Evolutionary conservation across 2,797 vertebrate species (phyloP), one percentile per base, ranked within the genome.

Genomic region (Poeciliopsis presidionis): DNA sequence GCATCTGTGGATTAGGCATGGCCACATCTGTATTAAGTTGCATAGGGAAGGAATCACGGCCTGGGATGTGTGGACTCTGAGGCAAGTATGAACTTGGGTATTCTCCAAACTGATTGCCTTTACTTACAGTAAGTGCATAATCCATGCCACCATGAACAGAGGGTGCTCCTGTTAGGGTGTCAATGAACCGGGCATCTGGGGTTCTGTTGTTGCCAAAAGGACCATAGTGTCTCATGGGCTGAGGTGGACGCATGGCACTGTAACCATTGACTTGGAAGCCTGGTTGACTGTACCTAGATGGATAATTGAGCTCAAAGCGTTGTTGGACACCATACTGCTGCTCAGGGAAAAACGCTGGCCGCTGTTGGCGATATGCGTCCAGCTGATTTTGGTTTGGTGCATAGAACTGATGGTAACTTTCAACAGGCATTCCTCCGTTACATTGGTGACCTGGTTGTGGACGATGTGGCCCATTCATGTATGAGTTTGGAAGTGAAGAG

Each of bases 361-460:
- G 96, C 88, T 97, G 97, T 88, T 97, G 97, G 83, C 91, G 94
- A 79, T 97, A 98, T 39, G 97, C 92, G 80, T 97, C 97, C 88
- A 97, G 72, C 80, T 97, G 95, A 91, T 97, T 98, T 94, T 96
- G 91, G 88, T 96, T 97, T 72, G 97, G 89, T 81, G 96, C 88
- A 83, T 96, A 98, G 86, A 96, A 96, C 75, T 95, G 90, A 86
- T 97, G 90, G 84, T 95, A 97, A 88, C 90, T 97, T 80, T 99
- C 97, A 87, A 96, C 82, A 2, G 97, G 86, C 88, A 96, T 87
- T 84, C 94, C 96, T 84, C 97, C 97, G 73, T 98, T 99, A 94
- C 96, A 97, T 76, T 96, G 97, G 86, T 97, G 98, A 55, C 96
- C 92, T 71, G 96, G 90, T 76, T 97, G 98, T 77, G 96, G 96